phyloP scores from a whole-genome alignment of 2,113 vertebrate genomes.

The Theristicus caerulescens region DNA sequence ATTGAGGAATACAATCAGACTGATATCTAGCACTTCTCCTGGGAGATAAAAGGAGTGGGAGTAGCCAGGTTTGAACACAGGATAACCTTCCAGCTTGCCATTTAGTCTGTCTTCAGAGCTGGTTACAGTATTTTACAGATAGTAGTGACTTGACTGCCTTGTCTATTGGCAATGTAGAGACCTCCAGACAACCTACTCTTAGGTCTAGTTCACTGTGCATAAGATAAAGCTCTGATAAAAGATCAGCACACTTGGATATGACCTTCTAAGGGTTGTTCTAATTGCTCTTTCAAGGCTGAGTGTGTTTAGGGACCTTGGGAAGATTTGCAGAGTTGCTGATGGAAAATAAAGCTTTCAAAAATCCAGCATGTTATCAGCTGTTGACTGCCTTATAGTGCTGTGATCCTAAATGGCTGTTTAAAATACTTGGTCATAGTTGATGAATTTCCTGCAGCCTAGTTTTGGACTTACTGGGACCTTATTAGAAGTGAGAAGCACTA shows the following conservation, averaged over 20 bases:
- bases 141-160: not conserved
- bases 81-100: not conserved
- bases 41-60: not conserved
- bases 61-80: not conserved
- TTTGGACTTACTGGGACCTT: not conserved
- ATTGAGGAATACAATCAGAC: not conserved
- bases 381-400: not conserved
- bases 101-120: not conserved
- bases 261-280: slow-evolving; percentile 18
- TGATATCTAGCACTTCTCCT: not conserved
- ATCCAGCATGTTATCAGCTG: not conserved
- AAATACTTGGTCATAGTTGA: not conserved
- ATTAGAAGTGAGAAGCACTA: not conserved
- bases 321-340: slow-evolving; percentile 10
- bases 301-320: slow-evolving; percentile 56
- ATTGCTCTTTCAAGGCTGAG: slow-evolving; percentile 48
- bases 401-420: not conserved
- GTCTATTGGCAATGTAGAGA: not conserved
- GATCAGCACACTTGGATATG: not conserved
- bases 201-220: not conserved
- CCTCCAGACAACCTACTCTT: not conserved
- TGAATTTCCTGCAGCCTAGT: not conserved
- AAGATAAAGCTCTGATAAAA: slow-evolving; percentile 43
- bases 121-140: not conserved
- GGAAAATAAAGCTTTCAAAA: not conserved